Evolutionary conservation across 2,797 vertebrate genomes (phyloP).

Genomic region (Selene dorsalis): DNA sequence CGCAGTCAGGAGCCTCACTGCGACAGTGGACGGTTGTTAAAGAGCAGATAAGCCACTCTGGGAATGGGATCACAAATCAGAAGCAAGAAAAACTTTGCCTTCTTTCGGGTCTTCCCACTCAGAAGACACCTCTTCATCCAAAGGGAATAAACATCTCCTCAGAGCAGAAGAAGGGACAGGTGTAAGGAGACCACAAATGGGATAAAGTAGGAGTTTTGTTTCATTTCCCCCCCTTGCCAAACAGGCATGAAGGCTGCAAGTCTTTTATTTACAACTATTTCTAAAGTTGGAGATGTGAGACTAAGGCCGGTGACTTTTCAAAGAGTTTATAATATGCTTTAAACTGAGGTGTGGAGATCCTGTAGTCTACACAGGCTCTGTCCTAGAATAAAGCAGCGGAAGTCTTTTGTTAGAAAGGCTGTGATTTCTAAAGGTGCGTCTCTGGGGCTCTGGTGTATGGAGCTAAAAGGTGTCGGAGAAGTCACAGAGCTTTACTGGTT

Average conservation of each 20-base stretch:
- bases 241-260: slow-evolving; percentile 9
- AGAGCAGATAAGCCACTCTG: slow-evolving; percentile 59
- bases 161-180: slow-evolving; percentile 44
- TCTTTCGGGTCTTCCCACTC: slow-evolving; percentile 67
- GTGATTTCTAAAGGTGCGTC: slow-evolving; percentile 77
- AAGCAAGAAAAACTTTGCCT: slow-evolving; percentile 68
- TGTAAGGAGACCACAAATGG: slow-evolving; percentile 69
- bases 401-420: slow-evolving; percentile 73
- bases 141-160: slow-evolving; percentile 61
- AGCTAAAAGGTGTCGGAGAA: slow-evolving; percentile 61
- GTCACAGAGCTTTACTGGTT: slow-evolving; percentile 55
- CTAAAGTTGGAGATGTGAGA: not conserved
- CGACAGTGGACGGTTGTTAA: slow-evolving; percentile 52
- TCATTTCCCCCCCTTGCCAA: not conserved
- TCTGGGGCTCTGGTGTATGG: slow-evolving; percentile 74
- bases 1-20: slow-evolving; percentile 60
- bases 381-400: slow-evolving; percentile 73
- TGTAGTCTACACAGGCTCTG: slow-evolving; percentile 34
- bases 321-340: slow-evolving; percentile 51
- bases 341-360: slow-evolving; percentile 44
- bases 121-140: slow-evolving; percentile 65
- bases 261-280: not conserved
- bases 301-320: slow-evolving; percentile 9
- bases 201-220: slow-evolving; percentile 56
- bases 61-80: slow-evolving; percentile 78